Evolutionary conservation across 2,888 invertebrate species (phyloP).

Genomic region (Leptinotarsa juncta): DNA sequence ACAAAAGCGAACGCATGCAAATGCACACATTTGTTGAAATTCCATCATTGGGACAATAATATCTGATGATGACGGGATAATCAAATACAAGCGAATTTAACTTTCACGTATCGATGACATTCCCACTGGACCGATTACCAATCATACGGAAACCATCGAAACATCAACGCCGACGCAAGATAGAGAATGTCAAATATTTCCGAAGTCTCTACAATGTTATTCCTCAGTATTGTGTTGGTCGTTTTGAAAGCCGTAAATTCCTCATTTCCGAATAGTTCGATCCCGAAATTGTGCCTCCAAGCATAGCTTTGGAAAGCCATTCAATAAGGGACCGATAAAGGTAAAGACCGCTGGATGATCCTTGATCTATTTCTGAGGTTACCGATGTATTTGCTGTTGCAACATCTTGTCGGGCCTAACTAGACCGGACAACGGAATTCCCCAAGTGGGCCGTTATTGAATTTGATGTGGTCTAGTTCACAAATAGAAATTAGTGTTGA

Average conservation of each 20-base stretch:
- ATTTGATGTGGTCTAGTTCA: not conserved
- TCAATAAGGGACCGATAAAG: constrained; percentile 23
- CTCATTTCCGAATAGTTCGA: constrained; percentile 8
- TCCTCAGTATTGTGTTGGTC: not conserved
- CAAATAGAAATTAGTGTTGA: no score
- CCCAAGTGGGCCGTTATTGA: not conserved
- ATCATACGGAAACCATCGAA: not conserved
- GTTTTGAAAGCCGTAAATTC: constrained; percentile 4
- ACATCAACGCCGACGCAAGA: not conserved
- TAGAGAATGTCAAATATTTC: not conserved
- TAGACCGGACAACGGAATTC: not conserved
- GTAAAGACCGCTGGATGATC: constrained; percentile 36
- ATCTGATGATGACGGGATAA: no score
- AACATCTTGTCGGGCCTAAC: constrained; percentile 1
- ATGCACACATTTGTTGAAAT: no score
- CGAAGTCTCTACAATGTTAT: not conserved
- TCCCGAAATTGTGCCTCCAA: not conserved
- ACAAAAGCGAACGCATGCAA: no score
- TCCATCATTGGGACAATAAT: no score
- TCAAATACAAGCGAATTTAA: no score
- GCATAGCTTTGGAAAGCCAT: constrained; percentile 6
- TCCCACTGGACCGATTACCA: not conserved
- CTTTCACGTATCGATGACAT: not conserved
- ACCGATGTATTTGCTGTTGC: constrained; percentile 28
- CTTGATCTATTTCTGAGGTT: constrained; percentile 35